Base-by-base conservation (phyloP, 2,113 vertebrate genomes). In the Taurulus bubalis region DNA sequence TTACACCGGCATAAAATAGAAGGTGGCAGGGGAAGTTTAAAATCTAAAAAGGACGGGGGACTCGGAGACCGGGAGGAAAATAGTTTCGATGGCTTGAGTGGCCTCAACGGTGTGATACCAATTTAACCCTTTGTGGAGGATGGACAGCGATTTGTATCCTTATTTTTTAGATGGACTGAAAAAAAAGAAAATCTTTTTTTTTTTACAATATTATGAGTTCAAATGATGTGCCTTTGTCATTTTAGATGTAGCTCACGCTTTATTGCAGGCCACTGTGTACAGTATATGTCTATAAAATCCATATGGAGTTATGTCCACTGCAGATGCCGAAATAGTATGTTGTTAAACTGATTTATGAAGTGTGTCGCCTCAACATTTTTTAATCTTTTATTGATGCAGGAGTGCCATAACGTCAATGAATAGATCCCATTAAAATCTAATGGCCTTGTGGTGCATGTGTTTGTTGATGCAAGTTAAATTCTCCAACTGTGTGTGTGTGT, bases 1-100 rank as follows among this genome's bases (percentile, higher is more conserved):
- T 95, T 95, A 92, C 85, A 86, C 91, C 87, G 58, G 86, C 88
- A 94, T 95, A 94, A 94, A 95, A 95, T 83, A 85, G 77, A 83
- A 82, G 84, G 91, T 83, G 89, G 92, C 87, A 85, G 88, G 89
- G 90, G 91, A 93, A 93, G 93, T 93, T 93, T 94, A 92, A 94
- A 94, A 92, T 90, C 87, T 90, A 87, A 87, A 89, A 93, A 89
- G 90, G 91, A 89, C 47, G 30, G 64, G 82, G 85, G 85, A 91
- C 75, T 28, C 81, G 72, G 85, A 89, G 78, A 80, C 59, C 18
- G 53, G 20, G 62, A 86, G 82, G 86, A 90, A 89, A 92, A 91
- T 89, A 80, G 82, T 79, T 85, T 79, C 8, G 30, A 88, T 87
- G 81, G 77, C 72, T 83, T 84, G 79, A 90, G 74, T 82, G 88